Base-by-base conservation (phyloP, 2,888 invertebrate genomes). In the Melanargia galathea region DNA sequence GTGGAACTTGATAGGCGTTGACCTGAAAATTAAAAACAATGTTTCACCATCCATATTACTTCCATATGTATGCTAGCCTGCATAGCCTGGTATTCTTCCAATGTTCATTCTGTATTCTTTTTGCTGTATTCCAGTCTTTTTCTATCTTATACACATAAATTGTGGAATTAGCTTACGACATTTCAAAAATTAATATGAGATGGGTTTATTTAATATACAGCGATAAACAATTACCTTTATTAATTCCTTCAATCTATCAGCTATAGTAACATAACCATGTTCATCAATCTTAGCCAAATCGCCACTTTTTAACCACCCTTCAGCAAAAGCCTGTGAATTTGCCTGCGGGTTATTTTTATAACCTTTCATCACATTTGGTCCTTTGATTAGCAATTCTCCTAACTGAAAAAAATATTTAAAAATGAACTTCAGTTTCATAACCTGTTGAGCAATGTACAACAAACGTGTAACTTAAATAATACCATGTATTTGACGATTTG, bases 331-430 rank as follows among this genome's bases (percentile, higher is more conserved):
- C 11, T 94, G 92, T 43, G 88, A 86, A 4, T 95, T 97, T 4
- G 95, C 96, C 75, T 95, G 90, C 0, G 93, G 92, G 75, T 95
- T 95, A 69, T 95, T 94, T 67, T 93, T 92, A 74, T 97, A 97
- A 0, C 96, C 95, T 73, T 93, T 92, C 96, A 97, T 97, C 0
- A 96, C 91, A 76, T 96, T 95, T 0, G 96, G 96, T 0, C 97
- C 96, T 69, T 93, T 93, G 1, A 96, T 86, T 57, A 94, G 92
- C 7, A 97, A 76, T 81, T 97, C 97, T 0, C 97, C 97, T 0
- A 49, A 48, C 49, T 48, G 18, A 1, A 59, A 59, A 55, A 55
- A 24, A 30, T 30, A 30, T 8, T n/a, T n/a, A 1, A 40, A 11
- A 38, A 33, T 38, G 2, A 30, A 38, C n/a, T n/a, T n/a, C 13